Conservation (phyloP, 2,797 vertebrate species). For the Pogonophryne albipinna region DNA sequence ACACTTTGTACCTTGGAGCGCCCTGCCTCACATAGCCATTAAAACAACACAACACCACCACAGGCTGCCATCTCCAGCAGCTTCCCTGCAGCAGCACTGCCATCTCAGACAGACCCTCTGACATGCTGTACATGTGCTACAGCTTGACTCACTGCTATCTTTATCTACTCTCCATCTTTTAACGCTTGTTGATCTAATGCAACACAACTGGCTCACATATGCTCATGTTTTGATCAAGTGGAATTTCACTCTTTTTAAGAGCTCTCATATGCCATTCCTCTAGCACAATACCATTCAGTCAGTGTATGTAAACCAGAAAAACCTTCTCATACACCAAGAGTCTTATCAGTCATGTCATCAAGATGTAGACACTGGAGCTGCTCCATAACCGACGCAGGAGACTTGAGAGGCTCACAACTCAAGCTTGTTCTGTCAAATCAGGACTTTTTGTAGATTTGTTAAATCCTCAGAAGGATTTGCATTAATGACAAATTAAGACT, state of each 20-base stretch:
- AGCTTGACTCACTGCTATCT: slow-evolving; percentile 55
- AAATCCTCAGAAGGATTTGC: slow-evolving; percentile 24
- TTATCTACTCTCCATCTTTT: slow-evolving; percentile 53
- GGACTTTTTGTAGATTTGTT: slow-evolving; percentile 37
- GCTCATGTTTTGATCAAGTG: slow-evolving; percentile 63
- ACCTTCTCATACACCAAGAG: slow-evolving; percentile 36
- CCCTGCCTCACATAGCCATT: slow-evolving; percentile 54
- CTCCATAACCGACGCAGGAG: slow-evolving; percentile 20
- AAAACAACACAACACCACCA: slow-evolving; percentile 70
- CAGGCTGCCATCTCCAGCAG: slow-evolving; percentile 55
- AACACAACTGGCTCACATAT: slow-evolving; percentile 63
- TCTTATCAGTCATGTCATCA: slow-evolving; percentile 56
- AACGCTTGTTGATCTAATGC: slow-evolving; percentile 66
- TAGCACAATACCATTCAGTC: slow-evolving; percentile 11
- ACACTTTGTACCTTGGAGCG: slow-evolving; percentile 59
- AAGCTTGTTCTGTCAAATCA: slow-evolving; percentile 33
- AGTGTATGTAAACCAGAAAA: slow-evolving; percentile 16
- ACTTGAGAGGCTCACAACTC: slow-evolving; percentile 24
- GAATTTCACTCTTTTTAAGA: slow-evolving; percentile 41
- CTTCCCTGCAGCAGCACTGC: slow-evolving; percentile 55
- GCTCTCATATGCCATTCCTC: slow-evolving; percentile 31
- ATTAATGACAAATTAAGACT: slow-evolving; percentile 31
- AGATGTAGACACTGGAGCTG: slow-evolving; percentile 51
- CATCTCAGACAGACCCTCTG: slow-evolving; percentile 47
- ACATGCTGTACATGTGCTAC: slow-evolving; percentile 64